A percentile compares a stretch with the other conserved stretches of the same genome.
Evolutionary conservation across 1,140 invertebrate genomes (phyloP).

Genomic region (Zelostemma sp.): DNA sequence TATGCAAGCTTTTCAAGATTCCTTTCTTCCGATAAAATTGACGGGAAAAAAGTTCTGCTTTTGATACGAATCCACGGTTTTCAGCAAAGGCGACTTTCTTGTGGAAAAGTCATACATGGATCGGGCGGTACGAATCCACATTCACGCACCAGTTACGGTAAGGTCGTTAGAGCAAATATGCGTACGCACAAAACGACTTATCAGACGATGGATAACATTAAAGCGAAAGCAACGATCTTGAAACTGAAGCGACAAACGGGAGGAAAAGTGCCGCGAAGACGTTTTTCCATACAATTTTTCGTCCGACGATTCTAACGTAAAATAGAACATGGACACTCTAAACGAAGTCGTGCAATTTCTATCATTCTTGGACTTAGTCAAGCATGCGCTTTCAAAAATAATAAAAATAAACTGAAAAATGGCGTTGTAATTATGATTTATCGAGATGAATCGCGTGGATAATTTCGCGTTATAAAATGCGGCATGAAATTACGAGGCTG

Average conservation of each 20-base stretch:
- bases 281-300: constrained; percentile 8
- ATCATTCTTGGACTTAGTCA: no score
- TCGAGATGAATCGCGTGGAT: neutral
- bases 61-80: constrained; percentile 14
- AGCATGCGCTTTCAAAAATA: no score
- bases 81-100: constrained; percentile 22
- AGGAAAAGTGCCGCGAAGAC: constrained; percentile 25
- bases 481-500: constrained; percentile 4
- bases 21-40: neutral
- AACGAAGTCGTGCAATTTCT: no score
- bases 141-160: constrained; percentile 55
- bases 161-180: constrained; percentile 37
- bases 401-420: no score
- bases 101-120: constrained; percentile 33
- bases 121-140: constrained; percentile 27
- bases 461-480: neutral
- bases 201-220: constrained; percentile 23
- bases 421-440: neutral
- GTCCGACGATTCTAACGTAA: no score
- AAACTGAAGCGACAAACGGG: constrained; percentile 23
- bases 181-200: constrained; percentile 27
- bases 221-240: constrained; percentile 40
- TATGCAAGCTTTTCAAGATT: neutral
- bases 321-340: no score
- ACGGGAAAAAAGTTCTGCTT: neutral